These are phyloP conservation scores for Orchesella flavescens DNA, from an alignment of 2,888 invertebrate species.

Conservation along the genomic window DNA sequence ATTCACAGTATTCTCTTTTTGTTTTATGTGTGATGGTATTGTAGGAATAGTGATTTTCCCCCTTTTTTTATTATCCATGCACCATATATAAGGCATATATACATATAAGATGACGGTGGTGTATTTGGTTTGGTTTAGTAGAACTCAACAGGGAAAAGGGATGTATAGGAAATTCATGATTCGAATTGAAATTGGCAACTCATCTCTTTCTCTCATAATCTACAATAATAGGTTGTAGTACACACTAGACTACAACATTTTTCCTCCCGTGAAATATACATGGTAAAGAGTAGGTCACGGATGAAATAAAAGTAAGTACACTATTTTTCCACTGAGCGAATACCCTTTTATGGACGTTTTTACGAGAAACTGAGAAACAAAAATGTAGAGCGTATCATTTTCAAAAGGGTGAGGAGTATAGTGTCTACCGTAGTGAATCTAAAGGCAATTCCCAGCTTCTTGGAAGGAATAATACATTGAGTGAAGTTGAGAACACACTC, in stretches of 20 bases:
- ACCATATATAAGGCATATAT: not conserved
- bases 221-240: conserved; percentile 4
- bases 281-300: conserved; percentile 5
- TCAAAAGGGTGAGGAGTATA: too few species aligned
- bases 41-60: conserved; percentile 13
- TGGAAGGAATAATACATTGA: not conserved
- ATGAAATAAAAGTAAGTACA: conserved; percentile 18
- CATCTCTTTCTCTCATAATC: conserved; percentile 10
- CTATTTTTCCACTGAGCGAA: conserved; percentile 4
- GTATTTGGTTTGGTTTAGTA: not conserved
- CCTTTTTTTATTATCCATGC: not conserved
- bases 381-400: conserved; percentile 13
- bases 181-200: conserved; percentile 26
- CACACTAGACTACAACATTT: too few species aligned
- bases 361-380: conserved; percentile 7
- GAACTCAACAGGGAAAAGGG: too few species aligned
- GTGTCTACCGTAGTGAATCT: not conserved
- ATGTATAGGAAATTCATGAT: conserved; percentile 11
- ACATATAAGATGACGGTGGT: not conserved
- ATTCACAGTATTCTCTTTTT: not conserved
- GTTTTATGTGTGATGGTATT: conserved; percentile 14
- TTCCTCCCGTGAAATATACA: too few species aligned
- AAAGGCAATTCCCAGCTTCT: conserved; percentile 16
- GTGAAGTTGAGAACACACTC: not conserved
- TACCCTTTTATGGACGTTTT: conserved; percentile 27